Percentiles rank a stretch among this genome's conserved stretches.
These are phyloP conservation scores for Tillus elongatus DNA, from an alignment of 2,888 invertebrate species.

Conservation along the genomic window DNA sequence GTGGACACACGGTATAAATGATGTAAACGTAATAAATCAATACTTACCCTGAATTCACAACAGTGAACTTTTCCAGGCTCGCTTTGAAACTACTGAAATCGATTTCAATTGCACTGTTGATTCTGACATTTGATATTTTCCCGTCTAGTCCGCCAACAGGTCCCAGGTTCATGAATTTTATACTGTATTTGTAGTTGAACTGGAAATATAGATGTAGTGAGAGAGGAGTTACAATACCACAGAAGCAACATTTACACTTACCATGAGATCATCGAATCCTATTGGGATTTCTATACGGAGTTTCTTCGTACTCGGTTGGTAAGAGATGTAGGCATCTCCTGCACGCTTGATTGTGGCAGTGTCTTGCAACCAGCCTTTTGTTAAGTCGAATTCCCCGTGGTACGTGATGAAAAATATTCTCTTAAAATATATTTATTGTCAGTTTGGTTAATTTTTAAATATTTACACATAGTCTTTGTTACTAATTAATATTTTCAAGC, in stretches of 20 bases:
- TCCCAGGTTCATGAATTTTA: neutral
- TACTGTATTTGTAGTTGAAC: constrained; percentile 2
- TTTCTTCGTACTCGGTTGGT: neutral
- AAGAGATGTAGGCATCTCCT: neutral
- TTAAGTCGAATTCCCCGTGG: neutral
- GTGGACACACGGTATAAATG: too few relatives aligned
- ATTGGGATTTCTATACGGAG: neutral
- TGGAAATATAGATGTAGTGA: neutral
- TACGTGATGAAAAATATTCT: constrained; percentile 1
- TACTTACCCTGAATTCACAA: neutral
- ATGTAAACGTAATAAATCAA: too few relatives aligned
- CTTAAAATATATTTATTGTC: too few relatives aligned
- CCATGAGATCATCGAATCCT: constrained; percentile 2
- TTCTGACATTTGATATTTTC: neutral
- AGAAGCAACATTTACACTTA: too few relatives aligned
- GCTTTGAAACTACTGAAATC: neutral
- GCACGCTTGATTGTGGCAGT: neutral
- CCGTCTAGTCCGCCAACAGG: neutral
- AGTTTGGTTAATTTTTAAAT: too few relatives aligned
- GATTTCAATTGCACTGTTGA: neutral
- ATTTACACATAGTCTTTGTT: too few relatives aligned
- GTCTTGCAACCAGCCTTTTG: constrained; percentile 1
- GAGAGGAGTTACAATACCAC: neutral
- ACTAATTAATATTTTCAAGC: too few relatives aligned
- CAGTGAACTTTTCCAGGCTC: neutral